Evolutionary conservation across 2,888 invertebrate species (phyloP).

Genomic region (Synergus gifuensis): DNA sequence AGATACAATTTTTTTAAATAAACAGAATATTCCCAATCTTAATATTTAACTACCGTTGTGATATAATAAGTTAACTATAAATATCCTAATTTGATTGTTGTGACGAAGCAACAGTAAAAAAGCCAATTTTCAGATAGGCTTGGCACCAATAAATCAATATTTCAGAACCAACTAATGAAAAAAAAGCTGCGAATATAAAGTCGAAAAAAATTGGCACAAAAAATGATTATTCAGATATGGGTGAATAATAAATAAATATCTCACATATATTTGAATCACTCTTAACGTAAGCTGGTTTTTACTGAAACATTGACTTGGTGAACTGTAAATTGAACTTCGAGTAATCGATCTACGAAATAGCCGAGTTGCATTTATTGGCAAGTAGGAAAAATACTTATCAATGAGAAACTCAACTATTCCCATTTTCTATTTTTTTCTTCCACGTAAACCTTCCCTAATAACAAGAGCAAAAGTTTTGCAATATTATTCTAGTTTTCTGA

Average conservation of each 20-base stretch:
- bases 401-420: slow-evolving; percentile 22
- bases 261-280: slow-evolving; percentile 1
- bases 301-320: slow-evolving; percentile 38
- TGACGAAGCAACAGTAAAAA: slow-evolving; percentile 37
- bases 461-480: slow-evolving; percentile 4
- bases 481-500: neutral
- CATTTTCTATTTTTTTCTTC: neutral
- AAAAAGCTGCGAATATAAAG: neutral
- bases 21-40: neutral
- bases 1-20: neutral
- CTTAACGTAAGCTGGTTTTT: slow-evolving; percentile 11
- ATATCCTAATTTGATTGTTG: slow-evolving; percentile 40
- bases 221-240: slow-evolving; percentile 32
- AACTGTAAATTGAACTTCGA: slow-evolving; percentile 47
- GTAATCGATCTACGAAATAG: slow-evolving; percentile 46
- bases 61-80: slow-evolving; percentile 31
- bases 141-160: slow-evolving; percentile 36
- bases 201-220: slow-evolving; percentile 31
- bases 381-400: slow-evolving; percentile 31
- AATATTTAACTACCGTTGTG: slow-evolving; percentile 12
- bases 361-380: slow-evolving; percentile 3
- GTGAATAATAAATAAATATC: slow-evolving; percentile 31
- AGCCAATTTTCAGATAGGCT: neutral
- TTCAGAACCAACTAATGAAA: slow-evolving; percentile 25
- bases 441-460: slow-evolving; percentile 7